Evolutionary conservation across 1,140 invertebrate species (phyloP), one percentile per base, ranked within the genome.

Genomic region (Temnothorax curvispinosus): DNA sequence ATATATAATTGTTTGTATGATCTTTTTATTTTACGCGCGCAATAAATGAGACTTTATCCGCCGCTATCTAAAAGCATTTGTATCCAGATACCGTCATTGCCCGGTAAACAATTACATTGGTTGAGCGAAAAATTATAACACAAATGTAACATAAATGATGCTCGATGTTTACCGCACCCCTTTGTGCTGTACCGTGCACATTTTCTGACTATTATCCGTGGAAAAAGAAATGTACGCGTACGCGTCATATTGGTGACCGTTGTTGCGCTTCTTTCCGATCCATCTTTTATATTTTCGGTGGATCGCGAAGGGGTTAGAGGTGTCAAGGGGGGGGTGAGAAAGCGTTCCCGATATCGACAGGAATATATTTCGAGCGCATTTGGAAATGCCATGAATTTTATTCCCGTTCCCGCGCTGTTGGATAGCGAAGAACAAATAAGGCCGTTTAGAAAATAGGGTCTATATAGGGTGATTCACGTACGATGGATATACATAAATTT

Each of bases 321-420:
- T 35, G 67, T 81, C 65, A 81, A 82, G 54, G 67, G 27, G 27
- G 21, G 27, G 38, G 11, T 74, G 67, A 47, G 69, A 75, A 74
- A 75, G 8, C 56, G 69, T 84, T 84, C 27, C 27, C 13, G 69
- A 75, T 84, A 84, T 84, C 69, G 80, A 84, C 80, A 58, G 69
- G n/a, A 84, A 84, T 84, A 84, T 84, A 84, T 84, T 75, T 47
- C 21, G 80, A 60, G 27, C 69, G 80, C 80, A 60, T 84, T 75
- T 74, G 67, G 13, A 32, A 74, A 58, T 38, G 54, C 54, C 27
- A 84, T 84, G 80, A 84, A 84, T 84, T 84, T 84, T 60, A 84
- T 84, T 84, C 65, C 69, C 52, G 13, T 50, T 27, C 27, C 60
- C 69, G 41, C 52, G 41, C 52, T 21, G 80, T 47, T 58, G 67